Base-by-base conservation (phyloP, 2,113 vertebrate genomes). In the Maylandia zebra region DNA sequence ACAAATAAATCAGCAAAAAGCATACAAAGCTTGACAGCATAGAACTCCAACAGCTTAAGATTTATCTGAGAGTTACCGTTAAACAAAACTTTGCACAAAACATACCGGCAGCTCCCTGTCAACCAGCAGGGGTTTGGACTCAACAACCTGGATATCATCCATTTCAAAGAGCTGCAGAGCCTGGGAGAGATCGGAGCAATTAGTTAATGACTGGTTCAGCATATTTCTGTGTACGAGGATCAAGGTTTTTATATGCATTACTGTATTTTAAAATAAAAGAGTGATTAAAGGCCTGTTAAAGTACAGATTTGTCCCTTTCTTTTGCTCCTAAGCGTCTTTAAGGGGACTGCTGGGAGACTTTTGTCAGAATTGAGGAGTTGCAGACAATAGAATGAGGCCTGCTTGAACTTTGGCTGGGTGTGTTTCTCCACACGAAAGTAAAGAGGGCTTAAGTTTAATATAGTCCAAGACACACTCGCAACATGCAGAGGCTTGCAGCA, bases 51-150 rank as follows among this genome's bases (percentile, higher is more conserved):
- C 17, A n/a, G 2, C 7, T 52, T 32, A 32, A 52, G 43, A 50
- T 32, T 50, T 32, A 50, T 78, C 74, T 78, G 45, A 13, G 45
- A n/a, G 74, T 32, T 27, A 78, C 45, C 0, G 4, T n/a, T 78
- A 32, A 78, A 78, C 69, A 78, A 50, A 52, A 13, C 19, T 1
- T 53, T 55, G 38, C 19, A 57, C 19, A 34, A 32, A 14, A 94
- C 96, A 80, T 95, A 97, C 96, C 86, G 94, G 94, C 48, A 97
- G 85, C n/a, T 97, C 96, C 87, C 59, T 91, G 90, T 97, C 96
- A 6, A 95, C 95, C 86, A 97, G 91, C 89, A 97, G 92, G 83
- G 93, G 94, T 91, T 96, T 97, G 82, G 96, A 95, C 91, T 96
- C 96, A 88, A 94, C 92, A 80, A 94, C 81, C 64, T 96, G 96